Evolutionary conservation across 2,888 invertebrate genomes (phyloP).

Genomic region (Torymus aiolomorphi): DNA sequence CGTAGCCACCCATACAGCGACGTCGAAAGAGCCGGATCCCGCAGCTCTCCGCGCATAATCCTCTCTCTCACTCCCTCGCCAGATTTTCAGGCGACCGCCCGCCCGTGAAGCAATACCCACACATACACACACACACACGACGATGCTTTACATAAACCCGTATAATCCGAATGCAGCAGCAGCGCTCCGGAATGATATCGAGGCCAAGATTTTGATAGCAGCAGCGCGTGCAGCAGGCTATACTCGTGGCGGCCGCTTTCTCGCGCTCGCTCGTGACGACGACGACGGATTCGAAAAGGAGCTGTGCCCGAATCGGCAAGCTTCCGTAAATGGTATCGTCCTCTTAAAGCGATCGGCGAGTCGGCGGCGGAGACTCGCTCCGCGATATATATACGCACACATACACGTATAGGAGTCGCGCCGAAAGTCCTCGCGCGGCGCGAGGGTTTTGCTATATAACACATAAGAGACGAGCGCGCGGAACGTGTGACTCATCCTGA

Average conservation of each 20-base stretch:
- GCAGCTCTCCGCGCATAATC: too few species aligned
- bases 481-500: too few species aligned
- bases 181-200: constrained; percentile 57
- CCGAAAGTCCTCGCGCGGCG: constrained; percentile 35
- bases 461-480: too few species aligned
- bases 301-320: constrained; percentile 56
- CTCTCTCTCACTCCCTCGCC: too few species aligned
- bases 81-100: too few species aligned
- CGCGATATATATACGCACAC: too few species aligned
- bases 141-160: constrained; percentile 15
- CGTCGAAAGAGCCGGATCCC: too few species aligned
- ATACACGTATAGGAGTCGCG: background rate
- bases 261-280: constrained; percentile 53
- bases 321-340: constrained; percentile 63
- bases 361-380: background rate
- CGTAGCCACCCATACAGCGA: too few species aligned
- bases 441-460: background rate
- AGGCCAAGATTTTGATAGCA: constrained; percentile 67
- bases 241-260: constrained; percentile 62
- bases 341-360: constrained; percentile 53
- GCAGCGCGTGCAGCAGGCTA: constrained; percentile 6
- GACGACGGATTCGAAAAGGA: constrained; percentile 54
- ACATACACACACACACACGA: background rate
- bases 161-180: background rate
- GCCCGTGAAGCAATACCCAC: background rate